phyloP scores from a whole-genome alignment of 2,888 invertebrate genomes.

The Pandemis cinnamomeana region DNA sequence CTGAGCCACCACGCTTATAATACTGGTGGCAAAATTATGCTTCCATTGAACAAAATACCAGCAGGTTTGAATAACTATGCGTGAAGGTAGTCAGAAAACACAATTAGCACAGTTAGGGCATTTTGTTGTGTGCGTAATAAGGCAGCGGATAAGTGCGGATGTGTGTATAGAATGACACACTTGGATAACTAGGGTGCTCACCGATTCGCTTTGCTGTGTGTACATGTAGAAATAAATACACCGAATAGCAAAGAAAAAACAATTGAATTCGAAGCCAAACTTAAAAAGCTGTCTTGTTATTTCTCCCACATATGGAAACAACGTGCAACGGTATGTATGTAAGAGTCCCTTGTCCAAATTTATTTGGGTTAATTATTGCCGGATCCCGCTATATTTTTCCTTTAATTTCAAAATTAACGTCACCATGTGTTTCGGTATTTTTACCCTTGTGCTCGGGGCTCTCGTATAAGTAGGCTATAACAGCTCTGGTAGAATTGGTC shows the following conservation, averaged over 20 bases:
- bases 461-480: slow-evolving; percentile 65
- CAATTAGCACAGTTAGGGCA: no score
- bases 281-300: slow-evolving; percentile 51
- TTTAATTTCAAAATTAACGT: slow-evolving; percentile 72
- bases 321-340: slow-evolving; percentile 40
- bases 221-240: background rate
- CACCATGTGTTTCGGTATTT: slow-evolving; percentile 69
- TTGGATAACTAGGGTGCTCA: no score
- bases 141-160: no score
- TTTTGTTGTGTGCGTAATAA: no score
- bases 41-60: no score
- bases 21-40: no score
- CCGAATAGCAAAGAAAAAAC: background rate
- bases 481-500: slow-evolving; percentile 47
- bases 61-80: no score
- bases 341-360: slow-evolving; percentile 53
- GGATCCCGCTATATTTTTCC: slow-evolving; percentile 60
- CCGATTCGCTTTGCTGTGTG: no score
- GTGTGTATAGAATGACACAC: no score
- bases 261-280: slow-evolving; percentile 35
- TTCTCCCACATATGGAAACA: slow-evolving; percentile 37
- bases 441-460: slow-evolving; percentile 64
- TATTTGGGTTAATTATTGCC: slow-evolving; percentile 62
- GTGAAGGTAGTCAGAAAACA: no score
- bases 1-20: no score